Conservation (phyloP, 2,888 invertebrate species). For the Drosophila robusta region DNA sequence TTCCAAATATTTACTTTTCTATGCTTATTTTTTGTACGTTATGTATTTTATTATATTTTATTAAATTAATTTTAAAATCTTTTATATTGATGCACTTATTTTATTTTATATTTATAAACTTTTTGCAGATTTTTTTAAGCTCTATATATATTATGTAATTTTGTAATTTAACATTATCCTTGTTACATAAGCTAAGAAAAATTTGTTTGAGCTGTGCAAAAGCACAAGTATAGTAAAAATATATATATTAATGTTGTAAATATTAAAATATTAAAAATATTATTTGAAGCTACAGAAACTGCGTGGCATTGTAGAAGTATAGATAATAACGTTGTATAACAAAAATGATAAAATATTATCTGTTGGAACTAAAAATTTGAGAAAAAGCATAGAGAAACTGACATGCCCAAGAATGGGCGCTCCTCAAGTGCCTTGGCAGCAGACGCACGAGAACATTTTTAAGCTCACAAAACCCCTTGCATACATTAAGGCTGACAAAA, state of each 20-base stretch:
- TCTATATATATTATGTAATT: too few species aligned
- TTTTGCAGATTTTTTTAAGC: too few species aligned
- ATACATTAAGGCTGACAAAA: slow-evolving; percentile 59
- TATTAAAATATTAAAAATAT: too few species aligned
- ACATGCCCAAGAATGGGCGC: slow-evolving; percentile 17
- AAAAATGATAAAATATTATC: not conserved
- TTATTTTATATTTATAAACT: not conserved
- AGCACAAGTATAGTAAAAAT: too few species aligned
- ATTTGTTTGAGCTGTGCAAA: too few species aligned
- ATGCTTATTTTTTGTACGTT: not conserved
- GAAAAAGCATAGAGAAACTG: not conserved
- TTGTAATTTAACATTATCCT: not conserved
- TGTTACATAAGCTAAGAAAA: not conserved
- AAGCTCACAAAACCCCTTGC: slow-evolving; percentile 59
- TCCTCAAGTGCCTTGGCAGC: slow-evolving; percentile 4
- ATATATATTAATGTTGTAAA: too few species aligned
- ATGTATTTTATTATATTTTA: not conserved
- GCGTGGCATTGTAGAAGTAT: too few species aligned
- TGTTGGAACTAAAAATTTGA: not conserved
- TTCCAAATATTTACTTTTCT: too few species aligned
- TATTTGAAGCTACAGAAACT: too few species aligned
- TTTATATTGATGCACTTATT: too few species aligned
- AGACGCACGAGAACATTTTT: slow-evolving; percentile 39
- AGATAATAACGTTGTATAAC: not conserved
- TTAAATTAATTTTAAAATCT: too few species aligned